Base-by-base conservation (phyloP, 2,888 invertebrate genomes). In the Yponomeuta evonymella region DNA sequence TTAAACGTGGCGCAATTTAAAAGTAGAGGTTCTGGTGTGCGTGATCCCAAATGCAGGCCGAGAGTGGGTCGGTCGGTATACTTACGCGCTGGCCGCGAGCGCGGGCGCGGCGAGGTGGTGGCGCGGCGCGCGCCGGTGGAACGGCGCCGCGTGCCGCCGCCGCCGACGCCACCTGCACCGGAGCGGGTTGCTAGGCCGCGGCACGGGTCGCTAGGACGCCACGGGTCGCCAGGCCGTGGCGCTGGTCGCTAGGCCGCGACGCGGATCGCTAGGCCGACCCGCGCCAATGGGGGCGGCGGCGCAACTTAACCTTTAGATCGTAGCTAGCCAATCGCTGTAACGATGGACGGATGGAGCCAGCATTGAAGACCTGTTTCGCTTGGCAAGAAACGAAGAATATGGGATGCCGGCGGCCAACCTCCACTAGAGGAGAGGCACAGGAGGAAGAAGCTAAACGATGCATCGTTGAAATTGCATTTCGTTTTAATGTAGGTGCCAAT, bases 121-220 rank as follows among this genome's bases (percentile, higher is more conserved):
- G 72, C 93, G 93, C 78, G 95, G 94, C 74, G 94, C 69, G 81
- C 86, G 87, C 78, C 88, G 90, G 86, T 88, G 89, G 89, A 92
- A 85, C 93, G 92, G 88, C 96, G 94, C 94, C 75, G 92, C 88
- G 77, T 85, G 86, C 82, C 72, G 72, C 73, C 90, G 88, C 79
- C 90, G 88, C 83, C 89, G 85, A 85, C 92, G 86, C 90, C 86
- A 87, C 85, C 89, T 87, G 88, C 88, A 79, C 84, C 30, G 83
- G 74, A 87, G 83, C 77, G 75, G 78, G 79, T 77, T 76, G 73
- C 71, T 66, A 70, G 67, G 29, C 70, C 63, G 65, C 67, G n/a
- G 66, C 23, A 15, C 43, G 43, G 43, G 43, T 43, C 9, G 43
- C 43, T 43, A 43, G 15, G 2, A n/a, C 11, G 23, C 48, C 9